These are phyloP conservation scores for Chamaetylas fuelleborni DNA, from an alignment of 2,113 vertebrate genomes.

Conservation along the genomic window DNA sequence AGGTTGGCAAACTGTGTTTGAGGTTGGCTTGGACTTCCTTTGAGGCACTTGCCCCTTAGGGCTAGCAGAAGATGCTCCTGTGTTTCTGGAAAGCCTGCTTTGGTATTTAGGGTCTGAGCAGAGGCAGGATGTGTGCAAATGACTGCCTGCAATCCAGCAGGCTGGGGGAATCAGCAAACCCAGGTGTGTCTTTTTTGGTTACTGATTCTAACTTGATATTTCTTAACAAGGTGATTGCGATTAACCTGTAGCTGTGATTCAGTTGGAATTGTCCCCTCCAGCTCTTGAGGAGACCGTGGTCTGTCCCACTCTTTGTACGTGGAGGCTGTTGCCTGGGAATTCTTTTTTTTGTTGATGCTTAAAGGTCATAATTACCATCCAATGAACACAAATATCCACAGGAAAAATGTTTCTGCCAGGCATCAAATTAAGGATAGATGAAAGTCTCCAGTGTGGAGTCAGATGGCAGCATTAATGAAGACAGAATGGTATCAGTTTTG, in stretches of 20 bases:
- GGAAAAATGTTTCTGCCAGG: neutral
- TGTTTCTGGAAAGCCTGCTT: neutral
- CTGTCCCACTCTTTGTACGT: neutral
- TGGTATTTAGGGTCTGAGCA: neutral
- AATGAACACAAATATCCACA: neutral
- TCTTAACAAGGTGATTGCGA: neutral
- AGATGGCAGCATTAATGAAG: neutral
- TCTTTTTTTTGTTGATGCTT: neutral
- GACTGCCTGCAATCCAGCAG: neutral
- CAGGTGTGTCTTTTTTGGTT: neutral
- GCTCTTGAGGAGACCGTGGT: neutral
- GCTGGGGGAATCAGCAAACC: neutral
- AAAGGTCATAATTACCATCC: constrained; percentile 35
- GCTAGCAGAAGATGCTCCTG: neutral
- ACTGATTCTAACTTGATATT: neutral
- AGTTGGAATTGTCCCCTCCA: neutral
- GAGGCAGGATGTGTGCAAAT: neutral
- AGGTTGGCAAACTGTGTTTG: neutral
- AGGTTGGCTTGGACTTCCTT: neutral
- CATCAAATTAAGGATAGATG: neutral
- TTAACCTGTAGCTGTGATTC: neutral
- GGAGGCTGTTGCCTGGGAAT: neutral
- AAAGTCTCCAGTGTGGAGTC: neutral
- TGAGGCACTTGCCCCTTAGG: fast-evolving
- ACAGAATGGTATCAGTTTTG: neutral